phyloP scores from a whole-genome alignment of 2,888 invertebrate species.

The Stenichneumon culpator region DNA sequence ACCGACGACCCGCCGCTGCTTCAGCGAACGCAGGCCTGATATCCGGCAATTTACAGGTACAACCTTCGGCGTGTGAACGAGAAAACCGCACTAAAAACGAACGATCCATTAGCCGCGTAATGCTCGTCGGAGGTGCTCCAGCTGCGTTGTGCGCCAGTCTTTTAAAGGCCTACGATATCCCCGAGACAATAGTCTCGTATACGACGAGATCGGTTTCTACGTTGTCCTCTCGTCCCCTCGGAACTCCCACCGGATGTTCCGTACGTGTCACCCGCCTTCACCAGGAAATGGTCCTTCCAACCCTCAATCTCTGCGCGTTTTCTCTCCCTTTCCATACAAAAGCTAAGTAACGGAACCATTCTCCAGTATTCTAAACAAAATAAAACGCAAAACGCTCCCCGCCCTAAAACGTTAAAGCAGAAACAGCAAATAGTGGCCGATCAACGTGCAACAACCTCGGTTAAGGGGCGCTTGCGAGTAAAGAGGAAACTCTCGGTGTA shows the following conservation, averaged over 20 bases:
- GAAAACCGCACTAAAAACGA: conserved; percentile 52
- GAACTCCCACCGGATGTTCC: not conserved
- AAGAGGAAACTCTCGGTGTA: not conserved
- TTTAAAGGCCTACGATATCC: conserved; percentile 34
- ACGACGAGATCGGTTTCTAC: conserved; percentile 5
- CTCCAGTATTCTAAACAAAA: not conserved
- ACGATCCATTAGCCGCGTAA: conserved; percentile 62
- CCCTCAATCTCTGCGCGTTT: conserved; percentile 10
- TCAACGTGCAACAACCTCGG: conserved; percentile 43
- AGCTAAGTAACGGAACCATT: not conserved
- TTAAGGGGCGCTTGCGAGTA: not conserved
- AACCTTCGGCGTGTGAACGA: conserved; percentile 12
- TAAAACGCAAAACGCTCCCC: conserved; percentile 51
- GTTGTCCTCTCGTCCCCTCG: not conserved
- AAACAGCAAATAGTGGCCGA: conserved; percentile 48
- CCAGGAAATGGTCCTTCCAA: conserved; percentile 5
- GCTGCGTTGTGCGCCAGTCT: conserved; percentile 10
- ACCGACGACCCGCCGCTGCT: not conserved
- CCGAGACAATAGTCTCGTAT: conserved; percentile 35
- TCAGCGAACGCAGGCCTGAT: not conserved
- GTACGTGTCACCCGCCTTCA: conserved; percentile 24
- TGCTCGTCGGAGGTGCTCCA: not conserved
- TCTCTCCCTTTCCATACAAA: conserved; percentile 6
- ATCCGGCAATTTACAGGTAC: conserved; percentile 9
- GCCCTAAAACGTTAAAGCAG: conserved; percentile 43